Evolutionary conservation across 2,113 vertebrate species (phyloP).

Genomic region (Rhombomys opimus): DNA sequence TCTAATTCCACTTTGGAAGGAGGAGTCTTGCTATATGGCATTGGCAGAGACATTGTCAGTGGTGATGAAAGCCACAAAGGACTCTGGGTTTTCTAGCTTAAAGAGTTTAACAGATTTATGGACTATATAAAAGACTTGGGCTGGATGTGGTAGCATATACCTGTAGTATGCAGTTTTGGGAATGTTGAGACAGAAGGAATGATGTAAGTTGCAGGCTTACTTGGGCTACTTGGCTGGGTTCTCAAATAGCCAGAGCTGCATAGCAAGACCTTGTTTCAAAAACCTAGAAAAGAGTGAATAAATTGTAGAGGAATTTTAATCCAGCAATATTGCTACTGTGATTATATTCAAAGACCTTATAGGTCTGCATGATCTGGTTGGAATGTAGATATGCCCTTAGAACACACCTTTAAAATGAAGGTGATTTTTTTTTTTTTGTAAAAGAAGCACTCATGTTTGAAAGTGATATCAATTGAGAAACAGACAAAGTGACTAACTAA

Average conservation of each 20-base stretch:
- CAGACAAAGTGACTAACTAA: too few species aligned
- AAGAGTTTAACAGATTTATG: neutral
- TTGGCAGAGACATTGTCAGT: neutral
- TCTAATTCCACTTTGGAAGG: constrained; percentile 53
- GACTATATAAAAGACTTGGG: neutral
- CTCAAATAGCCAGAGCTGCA: neutral
- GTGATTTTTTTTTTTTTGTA: too few species aligned
- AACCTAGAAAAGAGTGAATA: neutral
- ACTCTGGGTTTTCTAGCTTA: constrained; percentile 1
- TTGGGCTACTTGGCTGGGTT: neutral
- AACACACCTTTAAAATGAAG: too few species aligned
- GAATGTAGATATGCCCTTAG: too few species aligned
- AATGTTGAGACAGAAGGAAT: neutral
- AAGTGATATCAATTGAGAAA: too few species aligned
- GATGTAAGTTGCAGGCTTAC: neutral
- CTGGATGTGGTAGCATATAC: neutral
- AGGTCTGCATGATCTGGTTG: too few species aligned
- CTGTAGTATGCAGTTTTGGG: neutral
- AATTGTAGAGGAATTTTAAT: too few species aligned
- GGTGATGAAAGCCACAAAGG: neutral
- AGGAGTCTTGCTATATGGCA: neutral
- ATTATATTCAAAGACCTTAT: too few species aligned
- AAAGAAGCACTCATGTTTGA: too few species aligned
- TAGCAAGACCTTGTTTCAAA: too few species aligned
- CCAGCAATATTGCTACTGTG: too few species aligned